These are phyloP conservation scores for Eubasilissa regina DNA, from an alignment of 1,140 invertebrate genomes.

Conservation along the genomic window DNA sequence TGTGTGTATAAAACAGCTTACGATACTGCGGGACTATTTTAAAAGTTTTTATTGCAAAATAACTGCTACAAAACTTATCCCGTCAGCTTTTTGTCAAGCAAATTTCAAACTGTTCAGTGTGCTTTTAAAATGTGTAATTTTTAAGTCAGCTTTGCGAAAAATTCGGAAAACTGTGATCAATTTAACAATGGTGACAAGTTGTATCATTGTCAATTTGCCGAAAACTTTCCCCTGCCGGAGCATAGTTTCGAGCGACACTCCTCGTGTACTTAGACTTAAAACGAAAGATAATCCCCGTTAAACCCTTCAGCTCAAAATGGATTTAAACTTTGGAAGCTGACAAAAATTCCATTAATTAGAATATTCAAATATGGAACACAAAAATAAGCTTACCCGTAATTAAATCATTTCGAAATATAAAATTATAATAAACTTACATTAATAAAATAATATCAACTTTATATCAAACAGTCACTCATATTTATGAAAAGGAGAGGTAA, in stretches of 20 bases:
- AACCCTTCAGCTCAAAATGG: neutral
- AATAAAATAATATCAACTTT: too few species aligned
- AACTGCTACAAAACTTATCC: too few species aligned
- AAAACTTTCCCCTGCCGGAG: neutral
- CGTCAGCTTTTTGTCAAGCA: too few species aligned
- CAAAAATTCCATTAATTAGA: constrained; percentile 20
- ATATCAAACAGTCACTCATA: too few species aligned
- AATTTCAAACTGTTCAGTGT: too few species aligned
- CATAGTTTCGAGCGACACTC: neutral
- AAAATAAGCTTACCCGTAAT: neutral
- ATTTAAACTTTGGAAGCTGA: constrained; percentile 16
- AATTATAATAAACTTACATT: too few species aligned
- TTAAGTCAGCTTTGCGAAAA: neutral
- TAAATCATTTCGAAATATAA: too few species aligned
- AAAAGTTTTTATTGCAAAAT: too few species aligned
- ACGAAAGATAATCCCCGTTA: neutral
- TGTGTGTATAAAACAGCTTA: too few species aligned
- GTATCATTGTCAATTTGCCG: neutral
- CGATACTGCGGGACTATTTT: too few species aligned
- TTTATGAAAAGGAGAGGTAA: too few species aligned
- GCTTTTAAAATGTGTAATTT: too few species aligned
- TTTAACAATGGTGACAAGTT: neutral
- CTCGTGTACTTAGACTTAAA: neutral
- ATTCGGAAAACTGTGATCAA: neutral
- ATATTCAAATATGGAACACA: constrained; percentile 3